These are phyloP conservation scores for Pomatorhinus ruficollis DNA, from an alignment of 2,113 vertebrate species.

Conservation along the genomic window DNA sequence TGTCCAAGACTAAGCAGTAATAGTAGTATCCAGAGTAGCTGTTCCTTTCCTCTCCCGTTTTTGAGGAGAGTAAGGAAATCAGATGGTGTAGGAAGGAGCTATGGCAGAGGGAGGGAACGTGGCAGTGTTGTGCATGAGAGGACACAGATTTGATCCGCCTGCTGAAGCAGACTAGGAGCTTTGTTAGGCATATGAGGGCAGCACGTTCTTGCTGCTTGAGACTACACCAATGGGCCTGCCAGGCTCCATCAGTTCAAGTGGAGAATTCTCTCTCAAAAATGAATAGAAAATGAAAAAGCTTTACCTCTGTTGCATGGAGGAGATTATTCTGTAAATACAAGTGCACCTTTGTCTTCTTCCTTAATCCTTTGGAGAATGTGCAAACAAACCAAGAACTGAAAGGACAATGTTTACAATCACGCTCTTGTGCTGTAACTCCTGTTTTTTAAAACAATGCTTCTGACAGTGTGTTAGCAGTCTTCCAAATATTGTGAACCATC, in stretches of 20 bases:
- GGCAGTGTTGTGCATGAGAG: background rate
- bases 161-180: background rate
- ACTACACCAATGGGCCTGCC: background rate
- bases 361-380: background rate
- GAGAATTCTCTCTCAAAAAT: background rate
- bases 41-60: background rate
- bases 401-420: background rate
- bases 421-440: background rate
- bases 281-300: background rate
- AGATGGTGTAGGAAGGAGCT: background rate
- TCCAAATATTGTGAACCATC: background rate
- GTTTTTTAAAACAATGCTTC: background rate
- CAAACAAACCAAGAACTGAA: background rate
- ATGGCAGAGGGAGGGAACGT: background rate
- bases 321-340: conserved; percentile 11
- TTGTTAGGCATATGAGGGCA: background rate
- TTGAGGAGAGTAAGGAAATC: background rate
- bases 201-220: background rate
- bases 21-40: background rate
- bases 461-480: background rate
- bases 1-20: background rate
- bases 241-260: background rate
- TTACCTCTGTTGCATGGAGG: background rate
- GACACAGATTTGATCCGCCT: background rate
- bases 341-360: background rate